Percentiles rank a stretch among this genome's conserved stretches.
Conservation (phyloP, 2,797 vertebrate genomes). For the Gephyroberyx darwinii region DNA sequence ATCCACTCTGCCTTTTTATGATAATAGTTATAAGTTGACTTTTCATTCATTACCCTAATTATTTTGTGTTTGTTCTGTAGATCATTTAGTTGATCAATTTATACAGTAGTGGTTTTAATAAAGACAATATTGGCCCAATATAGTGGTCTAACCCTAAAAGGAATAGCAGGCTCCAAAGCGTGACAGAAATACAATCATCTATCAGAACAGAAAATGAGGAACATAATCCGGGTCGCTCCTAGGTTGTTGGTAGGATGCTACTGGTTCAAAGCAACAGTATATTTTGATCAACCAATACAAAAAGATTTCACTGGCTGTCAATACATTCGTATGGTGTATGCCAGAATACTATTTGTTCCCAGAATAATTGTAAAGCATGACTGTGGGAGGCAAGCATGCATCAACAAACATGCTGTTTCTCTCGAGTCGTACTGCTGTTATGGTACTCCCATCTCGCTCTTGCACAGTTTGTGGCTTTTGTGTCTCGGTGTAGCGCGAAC, state of each 20-base stretch:
- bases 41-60: no score
- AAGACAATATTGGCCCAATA: no score
- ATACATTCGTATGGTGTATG: background rate
- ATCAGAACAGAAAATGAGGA: background rate
- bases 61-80: no score
- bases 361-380: background rate
- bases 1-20: no score
- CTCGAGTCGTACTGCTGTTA: background rate
- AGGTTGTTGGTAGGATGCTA: background rate
- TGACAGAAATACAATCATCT: background rate
- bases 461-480: slow-evolving; percentile 7
- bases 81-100: no score
- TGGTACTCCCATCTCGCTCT: background rate
- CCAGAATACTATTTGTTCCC: slow-evolving; percentile 12
- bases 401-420: slow-evolving; percentile 4
- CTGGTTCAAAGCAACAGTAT: slow-evolving; percentile 7
- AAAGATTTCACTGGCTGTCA: background rate
- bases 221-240: no score
- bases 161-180: no score
- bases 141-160: no score
- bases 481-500: background rate
- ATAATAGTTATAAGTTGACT: no score
- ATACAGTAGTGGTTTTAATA: no score
- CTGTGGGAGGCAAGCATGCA: slow-evolving; percentile 8
- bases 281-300: background rate